These are phyloP conservation scores for Ormyrus rosae DNA, from an alignment of 2,888 invertebrate genomes.

Conservation along the genomic window DNA sequence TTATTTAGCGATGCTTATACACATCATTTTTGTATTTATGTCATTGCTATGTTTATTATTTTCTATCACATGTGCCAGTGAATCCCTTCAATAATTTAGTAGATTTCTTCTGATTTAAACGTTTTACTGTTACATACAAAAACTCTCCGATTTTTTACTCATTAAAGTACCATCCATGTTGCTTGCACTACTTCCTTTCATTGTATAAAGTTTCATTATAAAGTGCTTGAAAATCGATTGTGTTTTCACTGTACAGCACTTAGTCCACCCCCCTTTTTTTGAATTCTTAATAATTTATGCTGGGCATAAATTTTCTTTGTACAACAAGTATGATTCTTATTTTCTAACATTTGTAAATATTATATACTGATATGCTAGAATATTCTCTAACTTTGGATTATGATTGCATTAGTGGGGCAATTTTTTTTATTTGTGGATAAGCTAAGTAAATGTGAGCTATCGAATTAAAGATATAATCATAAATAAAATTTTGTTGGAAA, in stretches of 20 bases:
- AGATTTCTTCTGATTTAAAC: slow-evolving; percentile 27
- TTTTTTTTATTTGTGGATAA: too few relatives aligned
- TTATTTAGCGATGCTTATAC: slow-evolving; percentile 63
- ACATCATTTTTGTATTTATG: slow-evolving; percentile 22
- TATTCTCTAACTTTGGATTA: too few relatives aligned
- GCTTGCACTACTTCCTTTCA: slow-evolving; percentile 34
- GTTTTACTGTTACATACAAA: slow-evolving; percentile 4
- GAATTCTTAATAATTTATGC: neutral
- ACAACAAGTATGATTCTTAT: too few relatives aligned
- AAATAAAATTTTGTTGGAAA: too few relatives aligned
- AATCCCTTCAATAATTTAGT: slow-evolving; percentile 24
- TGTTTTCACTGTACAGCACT: slow-evolving; percentile 14
- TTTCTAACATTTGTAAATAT: too few relatives aligned
- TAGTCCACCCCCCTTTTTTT: neutral
- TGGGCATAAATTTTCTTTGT: neutral
- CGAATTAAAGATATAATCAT: too few relatives aligned
- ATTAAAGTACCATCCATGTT: slow-evolving; percentile 9
- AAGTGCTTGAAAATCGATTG: slow-evolving; percentile 26
- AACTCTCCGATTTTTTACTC: slow-evolving; percentile 28
- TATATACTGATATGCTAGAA: too few relatives aligned
- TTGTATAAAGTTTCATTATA: slow-evolving; percentile 7
- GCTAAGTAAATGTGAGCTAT: too few relatives aligned
- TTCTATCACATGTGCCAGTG: slow-evolving; percentile 34
- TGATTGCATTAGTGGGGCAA: too few relatives aligned
- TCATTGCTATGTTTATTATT: slow-evolving; percentile 50